Base-by-base conservation (phyloP, 2,888 invertebrate species). In the Dermolepida albohirtum region DNA sequence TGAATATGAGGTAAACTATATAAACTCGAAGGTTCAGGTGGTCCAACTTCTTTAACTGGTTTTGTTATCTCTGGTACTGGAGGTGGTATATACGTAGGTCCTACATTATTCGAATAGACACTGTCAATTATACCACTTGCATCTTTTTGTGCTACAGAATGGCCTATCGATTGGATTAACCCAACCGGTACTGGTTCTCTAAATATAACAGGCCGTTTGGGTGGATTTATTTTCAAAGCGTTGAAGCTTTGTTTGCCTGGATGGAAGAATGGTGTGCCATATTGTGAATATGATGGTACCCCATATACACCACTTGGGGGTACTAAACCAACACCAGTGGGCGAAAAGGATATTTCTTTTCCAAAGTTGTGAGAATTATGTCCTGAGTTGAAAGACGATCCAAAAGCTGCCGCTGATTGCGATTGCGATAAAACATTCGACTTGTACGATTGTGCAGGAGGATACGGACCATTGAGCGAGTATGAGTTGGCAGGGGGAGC, bases 101-200 rank as follows among this genome's bases (percentile, higher is more conserved):
- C 77, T 22, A 74, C 70, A 44, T 70, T 73, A 0, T 84, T 84
- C 22, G 71, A 67, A 72, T 86, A 85, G 8, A 84, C 80, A 0
- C 81, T 77, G 55, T 88, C 87, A 67, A 89, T 87, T 1, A 87
- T 81, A 0, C 87, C 87, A 69, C 87, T 87, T 14, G 84, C 81
- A 76, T 90, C 90, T 73, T 90, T 87, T 14, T 89, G 88, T 54
- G 87, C 86, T 0, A 88, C 89, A 0, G 86, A 85, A 59, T 89
- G 87, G 0, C 87, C 91, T 70, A 90, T 88, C 59, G 87, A 89
- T 72, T 90, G 87, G 2, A 92, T 83, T 4, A 93, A 81, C 0
- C 91, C 91, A 57, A 87, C 85, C 0, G 92, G 92, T 0, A 93
- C 90, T 0, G 91, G 88, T n/a, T 92, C 90, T 51, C 92, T 86